phyloP scores from a whole-genome alignment of 2,888 invertebrate species.

The Amblyteles armatorius region DNA sequence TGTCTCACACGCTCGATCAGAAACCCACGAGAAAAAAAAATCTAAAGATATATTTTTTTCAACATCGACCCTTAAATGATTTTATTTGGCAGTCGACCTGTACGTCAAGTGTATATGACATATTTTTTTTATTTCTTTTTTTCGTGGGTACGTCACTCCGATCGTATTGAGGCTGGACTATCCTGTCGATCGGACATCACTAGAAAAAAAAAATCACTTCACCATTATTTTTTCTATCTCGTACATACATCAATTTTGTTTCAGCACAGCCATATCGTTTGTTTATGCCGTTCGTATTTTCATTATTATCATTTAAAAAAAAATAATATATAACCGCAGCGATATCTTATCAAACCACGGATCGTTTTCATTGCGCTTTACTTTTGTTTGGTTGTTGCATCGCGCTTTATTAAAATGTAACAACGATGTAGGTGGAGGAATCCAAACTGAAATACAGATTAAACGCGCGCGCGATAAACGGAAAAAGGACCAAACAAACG shows the following conservation, averaged over 20 bases:
- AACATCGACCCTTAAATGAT: background rate
- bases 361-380: constrained; percentile 60
- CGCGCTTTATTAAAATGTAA: constrained; percentile 75
- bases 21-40: constrained; percentile 1
- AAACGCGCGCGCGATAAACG: constrained; percentile 32
- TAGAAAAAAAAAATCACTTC: constrained; percentile 18
- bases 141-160: constrained; percentile 5
- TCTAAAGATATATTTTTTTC: background rate
- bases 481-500: background rate
- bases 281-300: constrained; percentile 3
- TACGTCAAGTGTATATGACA: background rate
- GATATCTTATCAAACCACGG: constrained; percentile 24
- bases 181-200: constrained; percentile 58
- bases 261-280: constrained; percentile 32
- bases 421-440: constrained; percentile 68
- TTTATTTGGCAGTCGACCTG: background rate
- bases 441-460: constrained; percentile 37
- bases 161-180: constrained; percentile 56
- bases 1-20: constrained; percentile 16
- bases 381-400: constrained; percentile 71
- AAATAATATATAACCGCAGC: constrained; percentile 32
- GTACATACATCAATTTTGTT: constrained; percentile 52
- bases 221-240: constrained; percentile 37
- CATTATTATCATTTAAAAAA: constrained; percentile 22
- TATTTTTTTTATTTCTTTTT: constrained; percentile 9